A percentile compares a stretch with the other conserved stretches of the same genome.
Evolutionary conservation across 2,888 invertebrate species (phyloP).

Genomic region (Sminthurides aquaticus): DNA sequence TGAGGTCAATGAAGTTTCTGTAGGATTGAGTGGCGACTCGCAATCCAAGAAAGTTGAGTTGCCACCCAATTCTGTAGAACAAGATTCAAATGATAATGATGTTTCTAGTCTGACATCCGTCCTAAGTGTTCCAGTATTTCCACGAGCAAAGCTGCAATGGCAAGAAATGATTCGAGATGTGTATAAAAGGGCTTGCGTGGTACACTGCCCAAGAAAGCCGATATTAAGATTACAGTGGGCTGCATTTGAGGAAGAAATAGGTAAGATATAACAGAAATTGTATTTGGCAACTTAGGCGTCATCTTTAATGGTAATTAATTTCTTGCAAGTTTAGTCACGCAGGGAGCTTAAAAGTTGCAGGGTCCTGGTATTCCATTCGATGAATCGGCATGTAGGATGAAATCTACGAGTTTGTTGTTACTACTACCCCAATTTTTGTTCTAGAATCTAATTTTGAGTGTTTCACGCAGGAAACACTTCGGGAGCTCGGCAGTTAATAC

Average conservation of each 20-base stretch:
- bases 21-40: constrained; percentile 36
- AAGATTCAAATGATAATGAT: constrained; percentile 15
- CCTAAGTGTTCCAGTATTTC: constrained; percentile 39
- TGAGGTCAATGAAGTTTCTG: constrained; percentile 1
- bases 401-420: too few relatives aligned
- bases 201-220: constrained; percentile 53
- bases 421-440: too few relatives aligned
- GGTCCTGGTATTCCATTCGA: too few relatives aligned
- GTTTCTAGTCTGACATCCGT: constrained; percentile 28
- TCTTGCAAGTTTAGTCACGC: too few relatives aligned
- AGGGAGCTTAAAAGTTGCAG: too few relatives aligned
- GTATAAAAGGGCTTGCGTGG: constrained; percentile 51
- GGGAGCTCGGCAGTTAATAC: constrained; percentile 49
- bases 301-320: too few relatives aligned
- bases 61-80: constrained; percentile 40
- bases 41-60: constrained; percentile 23
- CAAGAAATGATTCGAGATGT: constrained; percentile 50
- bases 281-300: too few relatives aligned
- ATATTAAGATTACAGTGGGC: constrained; percentile 53
- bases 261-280: constrained; percentile 45
- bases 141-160: constrained; percentile 30
- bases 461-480: constrained; percentile 49
- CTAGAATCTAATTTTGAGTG: too few relatives aligned
- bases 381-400: too few relatives aligned
- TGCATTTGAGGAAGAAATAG: constrained; percentile 53